These are phyloP conservation scores for Himalopsyche japonica DNA, from an alignment of 2,888 invertebrate species.

Conservation along the genomic window DNA sequence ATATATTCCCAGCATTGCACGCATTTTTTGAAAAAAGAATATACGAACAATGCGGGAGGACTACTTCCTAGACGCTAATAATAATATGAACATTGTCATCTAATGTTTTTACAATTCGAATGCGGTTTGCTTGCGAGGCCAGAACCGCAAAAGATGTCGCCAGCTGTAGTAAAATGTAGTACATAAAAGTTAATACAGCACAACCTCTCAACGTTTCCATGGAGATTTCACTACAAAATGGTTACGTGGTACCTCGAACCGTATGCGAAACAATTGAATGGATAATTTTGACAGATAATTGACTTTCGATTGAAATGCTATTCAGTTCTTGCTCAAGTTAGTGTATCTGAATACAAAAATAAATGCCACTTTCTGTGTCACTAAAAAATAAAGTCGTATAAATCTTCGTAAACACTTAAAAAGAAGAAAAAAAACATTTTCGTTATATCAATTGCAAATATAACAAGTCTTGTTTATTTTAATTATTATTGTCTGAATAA, in stretches of 20 bases:
- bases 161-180: neutral
- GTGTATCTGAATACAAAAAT: neutral
- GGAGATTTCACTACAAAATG: neutral
- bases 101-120: neutral
- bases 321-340: neutral
- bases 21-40: neutral
- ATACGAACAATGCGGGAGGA: neutral
- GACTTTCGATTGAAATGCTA: neutral
- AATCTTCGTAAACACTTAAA: no score
- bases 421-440: no score
- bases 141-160: neutral
- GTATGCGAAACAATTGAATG: neutral
- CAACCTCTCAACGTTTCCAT: neutral
- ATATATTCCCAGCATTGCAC: neutral
- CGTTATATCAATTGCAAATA: no score
- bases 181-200: neutral
- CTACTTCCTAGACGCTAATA: conserved; percentile 17
- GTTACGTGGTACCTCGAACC: neutral
- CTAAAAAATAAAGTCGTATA: no score
- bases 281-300: neutral
- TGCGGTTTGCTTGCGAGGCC: neutral
- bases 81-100: neutral
- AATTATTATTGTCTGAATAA: no score
- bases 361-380: no score
- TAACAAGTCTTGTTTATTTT: no score